phyloP scores from a whole-genome alignment of 2,797 vertebrate species.

The Ctenosaura bakeri region DNA sequence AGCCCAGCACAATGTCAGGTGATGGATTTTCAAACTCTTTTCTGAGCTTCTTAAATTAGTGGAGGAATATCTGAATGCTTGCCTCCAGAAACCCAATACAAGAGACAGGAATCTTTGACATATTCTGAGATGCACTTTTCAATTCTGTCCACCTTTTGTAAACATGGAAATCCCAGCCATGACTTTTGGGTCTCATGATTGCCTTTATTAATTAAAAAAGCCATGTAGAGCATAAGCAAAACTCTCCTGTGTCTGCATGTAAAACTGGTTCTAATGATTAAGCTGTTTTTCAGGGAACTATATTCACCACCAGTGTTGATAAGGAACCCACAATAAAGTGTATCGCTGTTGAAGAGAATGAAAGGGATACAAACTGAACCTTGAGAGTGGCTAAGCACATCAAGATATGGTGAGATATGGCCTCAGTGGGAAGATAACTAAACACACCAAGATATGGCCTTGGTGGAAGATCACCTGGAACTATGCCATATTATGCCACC shows the following conservation, averaged over 20 bases:
- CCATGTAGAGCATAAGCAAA: not conserved
- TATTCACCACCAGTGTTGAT: not conserved
- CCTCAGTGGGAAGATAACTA: no score
- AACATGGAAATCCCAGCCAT: no score
- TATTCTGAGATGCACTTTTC: not conserved
- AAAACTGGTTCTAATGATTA: no score
- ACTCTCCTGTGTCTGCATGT: not conserved
- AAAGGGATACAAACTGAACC: not conserved
- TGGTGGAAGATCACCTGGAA: not conserved
- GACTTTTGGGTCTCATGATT: not conserved
- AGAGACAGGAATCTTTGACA: not conserved
- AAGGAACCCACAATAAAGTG: not conserved
- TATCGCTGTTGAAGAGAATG: not conserved
- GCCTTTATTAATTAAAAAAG: not conserved
- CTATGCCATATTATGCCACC: not conserved
- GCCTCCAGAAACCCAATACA: not conserved
- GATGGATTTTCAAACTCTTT: not conserved
- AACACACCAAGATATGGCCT: not conserved
- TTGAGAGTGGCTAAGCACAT: not conserved
- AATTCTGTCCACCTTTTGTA: not conserved
- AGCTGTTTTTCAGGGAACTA: not conserved
- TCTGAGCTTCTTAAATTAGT: not conserved
- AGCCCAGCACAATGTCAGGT: no score
- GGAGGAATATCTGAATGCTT: not conserved
- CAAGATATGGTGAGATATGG: not conserved